A percentile compares a stretch with the other conserved stretches of the same genome.
phyloP scores from a whole-genome alignment of 2,113 vertebrate species.

The Hyla sarda region DNA sequence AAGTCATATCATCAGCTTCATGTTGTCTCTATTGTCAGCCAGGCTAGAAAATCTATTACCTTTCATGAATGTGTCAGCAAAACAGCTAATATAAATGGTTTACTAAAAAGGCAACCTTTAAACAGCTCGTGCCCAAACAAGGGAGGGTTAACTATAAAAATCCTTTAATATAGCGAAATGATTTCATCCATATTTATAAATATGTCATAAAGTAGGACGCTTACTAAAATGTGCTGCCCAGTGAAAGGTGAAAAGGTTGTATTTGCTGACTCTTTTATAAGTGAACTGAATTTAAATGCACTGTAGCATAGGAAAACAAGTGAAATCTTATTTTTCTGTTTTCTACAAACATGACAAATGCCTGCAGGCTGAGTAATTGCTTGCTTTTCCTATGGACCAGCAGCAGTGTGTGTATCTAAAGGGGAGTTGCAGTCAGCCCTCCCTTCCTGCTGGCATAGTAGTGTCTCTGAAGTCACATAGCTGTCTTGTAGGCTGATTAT shows the following conservation, averaged over 20 bases:
- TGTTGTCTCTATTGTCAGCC: background rate
- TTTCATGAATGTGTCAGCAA: background rate
- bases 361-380: slow-evolving; percentile 47
- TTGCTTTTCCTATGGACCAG: slow-evolving; percentile 29
- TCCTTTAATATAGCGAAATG: background rate
- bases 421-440: background rate
- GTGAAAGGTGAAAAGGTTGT: slow-evolving; percentile 33
- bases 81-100: background rate
- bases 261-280: slow-evolving; percentile 34
- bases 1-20: background rate
- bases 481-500: slow-evolving; percentile 10
- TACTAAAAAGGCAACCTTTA: background rate
- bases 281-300: slow-evolving; percentile 44
- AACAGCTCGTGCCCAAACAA: background rate
- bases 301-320: slow-evolving; percentile 24
- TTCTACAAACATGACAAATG: slow-evolving; percentile 44
- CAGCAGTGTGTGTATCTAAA: slow-evolving; percentile 16
- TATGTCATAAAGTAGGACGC: slow-evolving; percentile 32
- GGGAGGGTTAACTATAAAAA: slow-evolving; percentile 1
- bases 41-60: background rate
- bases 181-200: slow-evolving; percentile 34
- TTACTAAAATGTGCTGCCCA: slow-evolving; percentile 45
- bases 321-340: slow-evolving; percentile 22
- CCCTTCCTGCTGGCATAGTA: slow-evolving; percentile 1
- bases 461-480: background rate